Evolutionary conservation across 2,797 vertebrate species (phyloP), one percentile per base, ranked within the genome.

Genomic region (Spatula clypeata): DNA sequence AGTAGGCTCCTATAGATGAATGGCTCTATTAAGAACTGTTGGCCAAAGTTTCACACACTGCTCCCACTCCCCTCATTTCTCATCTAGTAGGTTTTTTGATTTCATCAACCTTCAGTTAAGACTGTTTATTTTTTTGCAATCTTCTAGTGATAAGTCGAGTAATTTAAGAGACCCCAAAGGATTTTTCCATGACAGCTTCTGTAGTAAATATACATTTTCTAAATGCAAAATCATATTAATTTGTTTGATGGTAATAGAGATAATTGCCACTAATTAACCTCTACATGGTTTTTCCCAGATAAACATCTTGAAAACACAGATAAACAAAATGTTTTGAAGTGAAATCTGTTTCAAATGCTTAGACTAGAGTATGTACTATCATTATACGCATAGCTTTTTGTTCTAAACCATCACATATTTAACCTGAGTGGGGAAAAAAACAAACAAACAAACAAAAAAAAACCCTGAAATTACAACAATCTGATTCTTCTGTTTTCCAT

Each of bases 181-280:
- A 73, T 54, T 95, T 85, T 92, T 76, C 47, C 45, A 40, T 87
- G 83, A 70, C 60, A 82, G 44, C 71, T 94, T 95, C 66, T 88
- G 57, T 24, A 71, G 55, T 67, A 87, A 82, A 92, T 81, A 92
- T 9, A 90, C 5, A 8, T 90, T 94, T 95, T 88, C 70, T 82
- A 90, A 94, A 93, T 55, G 74, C 29, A 84, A 90, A 92, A 67
- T 85, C 60, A 26, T 85, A 95, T 77, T 92, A 85, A 95, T 95
- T 90, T 94, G 38, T 90, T 93, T 93, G 60, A 93, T 51, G 23
- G 64, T 71, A 90, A 67, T 64, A 91, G 42, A 79, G 67, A 81
- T 93, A 95, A 93, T 87, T 88, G 77, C 70, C 29, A 49, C 64
- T 92, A 93, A 95, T 93, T 92, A 94, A 92, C 70, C 55, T 95